These are phyloP conservation scores for Blastomussa wellsi DNA, from an alignment of 92 coral and sea anemone genomes.

Conservation along the genomic window DNA sequence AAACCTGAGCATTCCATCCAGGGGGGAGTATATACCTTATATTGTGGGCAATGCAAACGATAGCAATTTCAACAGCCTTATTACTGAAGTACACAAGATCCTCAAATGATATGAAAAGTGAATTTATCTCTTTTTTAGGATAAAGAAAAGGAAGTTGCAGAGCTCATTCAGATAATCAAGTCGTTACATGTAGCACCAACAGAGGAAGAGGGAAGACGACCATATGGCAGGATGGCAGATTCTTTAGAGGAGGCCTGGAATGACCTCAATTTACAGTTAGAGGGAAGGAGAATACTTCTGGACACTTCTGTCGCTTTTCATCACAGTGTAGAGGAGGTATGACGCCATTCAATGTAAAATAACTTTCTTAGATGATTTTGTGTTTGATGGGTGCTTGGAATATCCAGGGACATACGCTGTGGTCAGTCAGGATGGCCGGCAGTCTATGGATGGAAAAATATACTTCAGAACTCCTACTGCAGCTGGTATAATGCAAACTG, in stretches of 20 bases:
- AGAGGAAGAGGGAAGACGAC: constrained; percentile 22
- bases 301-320: constrained; percentile 99
- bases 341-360: background rate
- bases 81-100: too few relatives aligned
- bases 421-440: too few relatives aligned
- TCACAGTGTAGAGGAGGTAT: constrained; percentile 92
- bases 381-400: too few relatives aligned
- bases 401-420: too few relatives aligned
- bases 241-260: constrained; percentile 98
- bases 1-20: too few relatives aligned
- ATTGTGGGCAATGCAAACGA: too few relatives aligned
- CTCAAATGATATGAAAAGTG: background rate
- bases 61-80: too few relatives aligned
- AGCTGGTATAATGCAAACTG: too few relatives aligned
- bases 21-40: too few relatives aligned
- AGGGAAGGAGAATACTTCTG: constrained; percentile 86
- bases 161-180: constrained; percentile 58
- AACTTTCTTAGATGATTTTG: too few relatives aligned
- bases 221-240: constrained; percentile 83
- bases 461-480: too few relatives aligned
- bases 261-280: constrained; percentile 87
- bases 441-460: too few relatives aligned
- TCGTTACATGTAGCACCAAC: constrained; percentile 23
- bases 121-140: constrained; percentile 41
- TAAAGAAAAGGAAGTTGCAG: constrained; percentile 75